Base-by-base conservation (phyloP, 2,113 vertebrate genomes). In the Anguilla japonica region DNA sequence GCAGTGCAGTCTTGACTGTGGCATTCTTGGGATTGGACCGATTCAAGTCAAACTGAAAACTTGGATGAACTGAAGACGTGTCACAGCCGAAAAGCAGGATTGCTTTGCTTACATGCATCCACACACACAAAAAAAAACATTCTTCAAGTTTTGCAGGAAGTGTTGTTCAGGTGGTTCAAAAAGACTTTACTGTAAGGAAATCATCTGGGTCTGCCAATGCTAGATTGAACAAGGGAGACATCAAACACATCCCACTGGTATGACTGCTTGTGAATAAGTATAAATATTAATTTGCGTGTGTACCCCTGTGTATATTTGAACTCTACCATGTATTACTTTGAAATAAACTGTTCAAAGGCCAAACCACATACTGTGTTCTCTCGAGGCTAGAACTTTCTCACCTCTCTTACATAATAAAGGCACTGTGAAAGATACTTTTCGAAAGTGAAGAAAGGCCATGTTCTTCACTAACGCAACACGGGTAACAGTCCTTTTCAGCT, bases 141-240 rank as follows among this genome's bases (percentile, higher is more conserved):
- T 91, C 91, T 95, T 98, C 97, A 98, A 97, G 97, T 97, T 96
- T 94, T 96, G 95, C 97, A 97, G 97, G 96, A 98, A 96, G 94
- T 94, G 93, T 93, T 96, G 94, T 89, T 89, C 93, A 78, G 85
- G 89, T 89, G 75, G 91, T 88, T 91, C 89, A 87, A 87, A 39
- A 46, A 88, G 88, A 86, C 81, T 83, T 53, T 13, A 46, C 39
- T 18, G n/a, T n/a, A 43, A 78, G 63, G 84, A 41, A n/a, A 78
- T 50, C 26, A 22, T 53, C 63, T 71, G 43, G 63, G 41, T 84
- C 29, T 39, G 75, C 20, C 18, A 80, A 79, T 39, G 75, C 84
- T 29, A 34, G 50, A 85, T 41, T 57, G 22, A 41, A 85, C 26
- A 79, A 4, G 22, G 46, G 29, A 85, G 7, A 22, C 18, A 46